Conservation (phyloP, 2,888 invertebrate species). For the Cephalotes varians region DNA sequence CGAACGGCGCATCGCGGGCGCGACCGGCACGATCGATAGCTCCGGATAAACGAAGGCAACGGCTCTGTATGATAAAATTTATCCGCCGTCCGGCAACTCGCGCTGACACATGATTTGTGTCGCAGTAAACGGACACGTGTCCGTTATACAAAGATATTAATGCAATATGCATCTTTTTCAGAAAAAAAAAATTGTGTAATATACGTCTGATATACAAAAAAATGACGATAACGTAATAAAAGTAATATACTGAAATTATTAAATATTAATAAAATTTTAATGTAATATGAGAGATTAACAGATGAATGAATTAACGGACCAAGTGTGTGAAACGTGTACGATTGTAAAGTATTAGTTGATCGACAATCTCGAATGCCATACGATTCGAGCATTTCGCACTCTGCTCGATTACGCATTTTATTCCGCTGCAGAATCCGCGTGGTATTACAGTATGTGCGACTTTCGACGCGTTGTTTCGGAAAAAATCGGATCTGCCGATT, state of each 20-base stretch:
- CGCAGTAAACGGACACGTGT: neutral
- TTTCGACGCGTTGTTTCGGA: constrained; percentile 71
- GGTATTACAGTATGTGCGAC: constrained; percentile 64
- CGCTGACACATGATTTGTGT: neutral
- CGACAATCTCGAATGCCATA: neutral
- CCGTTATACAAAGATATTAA: constrained; percentile 5
- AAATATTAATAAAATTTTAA: neutral
- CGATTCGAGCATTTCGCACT: constrained; percentile 42
- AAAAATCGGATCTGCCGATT: constrained; percentile 71
- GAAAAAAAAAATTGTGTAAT: neutral
- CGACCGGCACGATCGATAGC: constrained; percentile 63
- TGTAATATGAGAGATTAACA: neutral
- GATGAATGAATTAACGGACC: neutral
- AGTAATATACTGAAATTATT: neutral
- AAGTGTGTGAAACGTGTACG: neutral
- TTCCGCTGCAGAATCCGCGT: constrained; percentile 51
- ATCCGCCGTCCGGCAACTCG: neutral
- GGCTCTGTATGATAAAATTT: constrained; percentile 45
- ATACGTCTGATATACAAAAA: neutral
- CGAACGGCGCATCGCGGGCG: constrained; percentile 57
- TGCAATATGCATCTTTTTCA: neutral
- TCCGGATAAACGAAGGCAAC: constrained; percentile 53
- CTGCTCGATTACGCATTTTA: constrained; percentile 65
- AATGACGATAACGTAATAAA: neutral
- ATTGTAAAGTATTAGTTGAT: neutral